Conservation (phyloP, 2,888 invertebrate genomes). For the Parascotia fuliginaria region DNA sequence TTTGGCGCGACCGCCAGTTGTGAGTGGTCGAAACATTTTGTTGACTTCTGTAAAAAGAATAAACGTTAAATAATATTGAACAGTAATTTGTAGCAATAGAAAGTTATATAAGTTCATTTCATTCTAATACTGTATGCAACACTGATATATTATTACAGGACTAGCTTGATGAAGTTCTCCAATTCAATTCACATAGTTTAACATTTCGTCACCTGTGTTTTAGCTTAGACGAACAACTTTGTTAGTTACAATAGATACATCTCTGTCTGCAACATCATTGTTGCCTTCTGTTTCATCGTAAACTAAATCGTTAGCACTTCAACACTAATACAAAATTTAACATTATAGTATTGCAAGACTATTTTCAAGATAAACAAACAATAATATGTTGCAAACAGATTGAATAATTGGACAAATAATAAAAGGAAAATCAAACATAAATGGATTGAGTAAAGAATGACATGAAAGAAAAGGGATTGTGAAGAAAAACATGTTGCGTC, state of each 20-base stretch:
- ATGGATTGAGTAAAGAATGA: no score
- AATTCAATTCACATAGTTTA: slow-evolving; percentile 3
- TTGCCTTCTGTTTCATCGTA: slow-evolving; percentile 10
- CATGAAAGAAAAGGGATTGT: no score
- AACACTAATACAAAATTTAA: slow-evolving; percentile 4
- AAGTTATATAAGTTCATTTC: no score
- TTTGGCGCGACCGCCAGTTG: slow-evolving; percentile 59
- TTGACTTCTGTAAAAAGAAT: slow-evolving; percentile 68
- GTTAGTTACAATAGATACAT: slow-evolving; percentile 11
- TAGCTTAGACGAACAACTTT: slow-evolving; percentile 11
- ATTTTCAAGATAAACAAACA: no score
- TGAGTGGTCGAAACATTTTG: slow-evolving; percentile 75
- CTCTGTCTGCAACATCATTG: slow-evolving; percentile 13
- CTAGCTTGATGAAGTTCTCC: not conserved
- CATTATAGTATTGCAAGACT: no score
- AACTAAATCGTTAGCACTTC: slow-evolving; percentile 5
- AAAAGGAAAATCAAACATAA: not conserved
- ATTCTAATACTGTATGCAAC: no score
- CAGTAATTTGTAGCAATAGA: not conserved
- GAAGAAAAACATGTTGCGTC: no score
- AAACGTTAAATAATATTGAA: not conserved
- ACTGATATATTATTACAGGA: not conserved
- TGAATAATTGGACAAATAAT: no score
- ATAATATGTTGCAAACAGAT: not conserved
- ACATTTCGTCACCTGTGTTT: slow-evolving; percentile 14